phyloP scores from a whole-genome alignment of 2,888 invertebrate species.

The Microplitis manilae region DNA sequence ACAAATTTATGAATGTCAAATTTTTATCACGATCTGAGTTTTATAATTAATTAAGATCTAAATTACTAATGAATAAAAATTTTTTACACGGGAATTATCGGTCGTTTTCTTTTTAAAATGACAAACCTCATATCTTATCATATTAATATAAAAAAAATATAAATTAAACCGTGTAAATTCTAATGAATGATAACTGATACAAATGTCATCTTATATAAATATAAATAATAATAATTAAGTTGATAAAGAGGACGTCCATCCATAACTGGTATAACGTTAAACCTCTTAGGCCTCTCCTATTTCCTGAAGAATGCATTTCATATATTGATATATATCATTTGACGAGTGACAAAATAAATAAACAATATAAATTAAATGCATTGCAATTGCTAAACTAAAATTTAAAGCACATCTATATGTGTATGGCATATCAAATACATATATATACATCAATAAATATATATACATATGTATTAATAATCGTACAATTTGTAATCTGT shows the following conservation, averaged over 20 bases:
- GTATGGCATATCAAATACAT: conserved; percentile 12
- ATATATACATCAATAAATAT: not conserved
- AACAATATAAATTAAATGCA: conserved; percentile 30
- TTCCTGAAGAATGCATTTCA: conserved; percentile 36
- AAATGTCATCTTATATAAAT: conserved; percentile 15
- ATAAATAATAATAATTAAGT: not conserved
- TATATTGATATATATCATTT: conserved; percentile 21
- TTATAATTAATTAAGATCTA: too few relatives aligned
- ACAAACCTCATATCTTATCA: not conserved
- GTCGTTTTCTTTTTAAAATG: not conserved
- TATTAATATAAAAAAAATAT: not conserved
- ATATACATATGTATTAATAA: not conserved
- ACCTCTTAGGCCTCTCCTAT: conserved; percentile 27
- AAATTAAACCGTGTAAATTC: not conserved
- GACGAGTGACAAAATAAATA: conserved; percentile 30
- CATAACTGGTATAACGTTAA: conserved; percentile 23
- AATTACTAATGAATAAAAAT: too few relatives aligned
- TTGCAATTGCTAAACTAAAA: not conserved
- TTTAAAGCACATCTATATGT: not conserved
- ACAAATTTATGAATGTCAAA: too few relatives aligned
- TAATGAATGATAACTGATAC: conserved; percentile 4
- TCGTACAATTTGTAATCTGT: not conserved
- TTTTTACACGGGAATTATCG: too few relatives aligned
- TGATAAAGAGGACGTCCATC: conserved; percentile 25
- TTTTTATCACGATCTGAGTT: too few relatives aligned